Evolutionary conservation across 2,888 invertebrate genomes (phyloP).

Genomic region (Epistrophe grossulariae): DNA sequence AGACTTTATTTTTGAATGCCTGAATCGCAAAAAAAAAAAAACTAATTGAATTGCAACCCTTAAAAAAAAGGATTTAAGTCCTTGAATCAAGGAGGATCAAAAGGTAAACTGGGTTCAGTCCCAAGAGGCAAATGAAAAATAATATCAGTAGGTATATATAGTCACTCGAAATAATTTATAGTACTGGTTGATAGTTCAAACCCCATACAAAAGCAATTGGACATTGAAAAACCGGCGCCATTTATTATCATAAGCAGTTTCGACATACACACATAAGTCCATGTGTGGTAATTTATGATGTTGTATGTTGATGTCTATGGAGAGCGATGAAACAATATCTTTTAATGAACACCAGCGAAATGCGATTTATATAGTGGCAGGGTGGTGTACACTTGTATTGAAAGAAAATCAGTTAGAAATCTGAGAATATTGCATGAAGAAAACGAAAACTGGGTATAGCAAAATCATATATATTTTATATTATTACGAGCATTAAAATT

Average conservation of each 20-base stretch:
- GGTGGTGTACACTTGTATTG: background rate
- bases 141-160: background rate
- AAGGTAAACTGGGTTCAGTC: constrained; percentile 67
- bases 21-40: constrained; percentile 47
- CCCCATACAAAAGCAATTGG: constrained; percentile 36
- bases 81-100: constrained; percentile 40
- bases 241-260: constrained; percentile 13
- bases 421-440: background rate
- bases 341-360: background rate
- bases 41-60: constrained; percentile 73
- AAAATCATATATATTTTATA: no score
- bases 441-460: background rate
- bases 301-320: background rate
- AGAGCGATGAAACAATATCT: constrained; percentile 6
- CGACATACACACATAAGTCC: background rate
- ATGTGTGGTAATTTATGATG: constrained; percentile 1
- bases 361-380: background rate
- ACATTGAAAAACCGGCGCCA: constrained; percentile 30
- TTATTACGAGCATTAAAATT: no score
- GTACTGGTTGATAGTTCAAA: constrained; percentile 62
- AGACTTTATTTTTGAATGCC: constrained; percentile 57
- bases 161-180: constrained; percentile 56
- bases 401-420: background rate
- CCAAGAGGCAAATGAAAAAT: constrained; percentile 39
- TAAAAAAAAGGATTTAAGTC: constrained; percentile 48